A percentile compares a stretch with the other conserved stretches of the same genome.
These are phyloP conservation scores for Brachionus paranguensis DNA, from an alignment of 1,140 invertebrate species.

Conservation along the genomic window DNA sequence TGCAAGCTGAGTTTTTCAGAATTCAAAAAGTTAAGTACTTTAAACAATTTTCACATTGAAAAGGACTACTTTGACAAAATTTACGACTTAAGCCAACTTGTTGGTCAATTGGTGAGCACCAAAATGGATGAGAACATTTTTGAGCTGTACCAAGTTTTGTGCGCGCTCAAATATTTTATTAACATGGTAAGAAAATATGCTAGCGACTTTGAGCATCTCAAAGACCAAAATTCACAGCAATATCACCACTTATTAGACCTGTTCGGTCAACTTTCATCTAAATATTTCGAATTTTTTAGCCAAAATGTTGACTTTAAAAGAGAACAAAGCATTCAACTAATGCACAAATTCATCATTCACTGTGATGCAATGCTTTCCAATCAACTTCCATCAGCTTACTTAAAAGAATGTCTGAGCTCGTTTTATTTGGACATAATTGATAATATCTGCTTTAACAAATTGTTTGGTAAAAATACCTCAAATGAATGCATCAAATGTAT, in stretches of 20 bases:
- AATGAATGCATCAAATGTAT: neutral
- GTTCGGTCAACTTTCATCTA: neutral
- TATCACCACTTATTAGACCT: neutral
- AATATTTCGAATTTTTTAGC: neutral
- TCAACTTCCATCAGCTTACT: neutral
- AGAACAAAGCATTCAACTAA: neutral
- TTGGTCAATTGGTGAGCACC: neutral
- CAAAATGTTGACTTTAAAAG: slow-evolving; percentile 3
- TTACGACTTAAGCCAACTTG: neutral
- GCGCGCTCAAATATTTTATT: neutral
- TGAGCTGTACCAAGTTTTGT: neutral
- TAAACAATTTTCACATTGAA: neutral
- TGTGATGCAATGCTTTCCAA: neutral
- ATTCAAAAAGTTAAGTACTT: neutral
- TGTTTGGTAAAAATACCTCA: neutral
- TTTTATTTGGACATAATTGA: slow-evolving; percentile 24
- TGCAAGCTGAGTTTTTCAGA: neutral
- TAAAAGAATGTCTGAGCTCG: neutral
- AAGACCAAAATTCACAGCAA: neutral
- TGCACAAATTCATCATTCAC: neutral
- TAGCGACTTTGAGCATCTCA: neutral
- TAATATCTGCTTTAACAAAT: neutral
- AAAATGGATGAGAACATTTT: neutral
- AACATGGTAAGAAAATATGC: neutral
- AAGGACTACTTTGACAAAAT: neutral